These are phyloP conservation scores for Gavia stellata DNA, from an alignment of 2,113 vertebrate species.

Conservation along the genomic window DNA sequence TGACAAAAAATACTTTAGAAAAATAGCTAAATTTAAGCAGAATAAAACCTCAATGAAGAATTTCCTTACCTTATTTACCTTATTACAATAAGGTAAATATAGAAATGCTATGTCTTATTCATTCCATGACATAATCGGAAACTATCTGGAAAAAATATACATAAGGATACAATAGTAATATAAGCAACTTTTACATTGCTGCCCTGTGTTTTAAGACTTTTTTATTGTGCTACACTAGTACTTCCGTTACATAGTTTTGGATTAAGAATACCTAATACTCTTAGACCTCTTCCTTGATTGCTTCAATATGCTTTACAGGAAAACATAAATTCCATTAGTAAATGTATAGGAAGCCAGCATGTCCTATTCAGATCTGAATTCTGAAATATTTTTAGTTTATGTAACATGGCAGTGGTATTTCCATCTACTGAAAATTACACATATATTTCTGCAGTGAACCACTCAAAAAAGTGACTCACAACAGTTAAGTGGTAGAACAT, in stretches of 20 bases:
- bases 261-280: background rate
- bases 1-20: background rate
- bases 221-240: background rate
- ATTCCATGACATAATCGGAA: background rate
- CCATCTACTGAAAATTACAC: background rate
- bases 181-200: background rate
- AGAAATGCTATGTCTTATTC: background rate
- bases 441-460: background rate
- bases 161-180: background rate
- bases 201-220: background rate
- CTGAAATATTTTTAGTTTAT: slow-evolving; percentile 2
- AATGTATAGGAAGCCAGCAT: background rate
- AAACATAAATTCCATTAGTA: background rate
- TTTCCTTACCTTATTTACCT: background rate
- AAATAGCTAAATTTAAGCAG: background rate
- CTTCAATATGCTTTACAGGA: background rate
- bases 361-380: background rate
- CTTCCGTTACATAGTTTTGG: background rate
- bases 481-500: background rate
- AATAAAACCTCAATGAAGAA: background rate
- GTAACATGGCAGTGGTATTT: slow-evolving; percentile 14
- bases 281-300: background rate
- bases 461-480: background rate
- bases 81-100: background rate
- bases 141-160: background rate